phyloP scores from a whole-genome alignment of 1,140 invertebrate species.

The Triops cancriformis region DNA sequence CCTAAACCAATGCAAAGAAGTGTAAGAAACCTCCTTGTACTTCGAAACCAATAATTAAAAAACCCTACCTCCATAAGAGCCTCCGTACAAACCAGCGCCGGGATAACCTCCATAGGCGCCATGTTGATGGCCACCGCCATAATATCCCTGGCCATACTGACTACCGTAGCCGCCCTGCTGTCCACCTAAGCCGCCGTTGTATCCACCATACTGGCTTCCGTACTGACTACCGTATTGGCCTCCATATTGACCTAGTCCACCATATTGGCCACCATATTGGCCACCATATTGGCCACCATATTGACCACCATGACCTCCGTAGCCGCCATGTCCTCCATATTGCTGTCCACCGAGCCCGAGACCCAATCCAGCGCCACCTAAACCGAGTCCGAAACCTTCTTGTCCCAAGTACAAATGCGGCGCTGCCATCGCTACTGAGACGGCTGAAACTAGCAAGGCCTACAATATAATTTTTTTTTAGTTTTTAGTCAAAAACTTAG shows the following conservation, averaged over 20 bases:
- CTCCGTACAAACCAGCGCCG: background rate
- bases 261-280: background rate
- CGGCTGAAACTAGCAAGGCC: background rate
- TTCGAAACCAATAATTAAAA: background rate
- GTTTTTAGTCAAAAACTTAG: no score
- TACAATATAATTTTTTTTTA: background rate
- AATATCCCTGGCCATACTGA: background rate
- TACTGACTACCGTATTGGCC: no score
- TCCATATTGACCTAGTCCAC: background rate
- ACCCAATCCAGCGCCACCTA: background rate
- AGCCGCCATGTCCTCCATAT: background rate
- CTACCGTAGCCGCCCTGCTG: background rate
- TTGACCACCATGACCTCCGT: background rate
- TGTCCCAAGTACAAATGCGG: background rate
- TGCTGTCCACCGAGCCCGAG: background rate
- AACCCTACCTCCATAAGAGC: background rate
- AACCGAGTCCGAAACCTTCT: background rate
- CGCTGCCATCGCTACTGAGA: background rate
- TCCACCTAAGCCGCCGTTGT: background rate
- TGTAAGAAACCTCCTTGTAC: background rate
- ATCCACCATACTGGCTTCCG: background rate
- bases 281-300: background rate
- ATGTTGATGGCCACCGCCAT: background rate
- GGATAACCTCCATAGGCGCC: background rate
- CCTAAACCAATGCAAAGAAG: background rate